Conservation (phyloP, 2,888 invertebrate genomes). For the Clitarchus hookeri region DNA sequence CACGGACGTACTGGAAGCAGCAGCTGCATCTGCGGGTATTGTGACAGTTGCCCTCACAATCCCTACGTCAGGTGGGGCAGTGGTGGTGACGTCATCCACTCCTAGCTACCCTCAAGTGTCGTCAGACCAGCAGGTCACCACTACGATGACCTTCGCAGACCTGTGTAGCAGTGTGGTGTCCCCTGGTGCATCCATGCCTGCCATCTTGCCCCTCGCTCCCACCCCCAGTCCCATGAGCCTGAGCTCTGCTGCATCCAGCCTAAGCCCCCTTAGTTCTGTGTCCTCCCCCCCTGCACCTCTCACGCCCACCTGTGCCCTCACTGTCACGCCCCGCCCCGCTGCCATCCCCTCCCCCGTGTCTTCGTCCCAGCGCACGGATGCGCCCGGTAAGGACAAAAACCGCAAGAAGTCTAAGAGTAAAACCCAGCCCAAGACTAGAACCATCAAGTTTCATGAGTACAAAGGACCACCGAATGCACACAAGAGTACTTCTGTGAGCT, state of each 20-base stretch:
- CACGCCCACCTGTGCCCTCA: constrained; percentile 50
- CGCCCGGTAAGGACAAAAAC: constrained; percentile 70
- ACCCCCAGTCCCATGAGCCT: constrained; percentile 59
- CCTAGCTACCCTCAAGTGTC: constrained; percentile 47
- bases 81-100: constrained; percentile 58
- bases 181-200: constrained; percentile 54
- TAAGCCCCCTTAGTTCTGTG: constrained; percentile 67
- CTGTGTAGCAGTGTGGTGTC: constrained; percentile 62
- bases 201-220: constrained; percentile 53
- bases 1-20: constrained; percentile 64
- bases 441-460: constrained; percentile 97
- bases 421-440: constrained; percentile 77
- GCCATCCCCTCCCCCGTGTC: constrained; percentile 49
- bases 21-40: constrained; percentile 69
- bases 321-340: constrained; percentile 48
- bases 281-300: constrained; percentile 66
- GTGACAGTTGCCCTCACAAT: constrained; percentile 69
- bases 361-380: constrained; percentile 60
- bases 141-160: constrained; percentile 61
- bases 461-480: constrained; percentile 92
- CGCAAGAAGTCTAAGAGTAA: constrained; percentile 82
- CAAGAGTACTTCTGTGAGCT: constrained; percentile 60
- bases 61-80: constrained; percentile 60
- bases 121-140: constrained; percentile 51
- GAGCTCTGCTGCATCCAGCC: constrained; percentile 68